Percentiles rank a stretch among this genome's conserved stretches.
phyloP scores from a whole-genome alignment of 2,797 vertebrate species.

The Rhabdophis nuchalis region DNA sequence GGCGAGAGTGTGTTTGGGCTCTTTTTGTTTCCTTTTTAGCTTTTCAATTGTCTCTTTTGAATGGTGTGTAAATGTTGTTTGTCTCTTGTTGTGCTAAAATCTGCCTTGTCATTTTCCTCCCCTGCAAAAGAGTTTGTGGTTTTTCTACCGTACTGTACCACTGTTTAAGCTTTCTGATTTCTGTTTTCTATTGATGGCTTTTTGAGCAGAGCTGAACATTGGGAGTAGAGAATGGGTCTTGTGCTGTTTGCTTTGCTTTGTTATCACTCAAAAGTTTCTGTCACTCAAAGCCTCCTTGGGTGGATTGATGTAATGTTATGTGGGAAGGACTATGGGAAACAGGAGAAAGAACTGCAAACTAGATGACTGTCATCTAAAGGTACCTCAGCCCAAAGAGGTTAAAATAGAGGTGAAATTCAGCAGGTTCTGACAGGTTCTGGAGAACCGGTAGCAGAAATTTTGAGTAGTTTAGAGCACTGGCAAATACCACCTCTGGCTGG shows the following conservation, averaged over 20 bases:
- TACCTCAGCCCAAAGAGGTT: background rate
- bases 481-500: too few species aligned
- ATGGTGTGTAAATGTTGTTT: background rate
- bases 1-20: background rate
- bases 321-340: background rate
- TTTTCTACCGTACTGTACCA: background rate
- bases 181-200: background rate
- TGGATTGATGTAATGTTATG: background rate
- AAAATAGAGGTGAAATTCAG: background rate
- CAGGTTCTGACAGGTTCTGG: too few species aligned
- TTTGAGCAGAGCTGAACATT: background rate
- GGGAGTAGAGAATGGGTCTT: background rate
- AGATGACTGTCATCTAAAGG: background rate
- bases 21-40: background rate
- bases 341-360: background rate
- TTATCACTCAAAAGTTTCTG: background rate
- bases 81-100: background rate
- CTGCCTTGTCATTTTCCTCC: background rate
- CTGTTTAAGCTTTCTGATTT: background rate
- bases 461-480: too few species aligned
- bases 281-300: background rate
- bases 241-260: background rate
- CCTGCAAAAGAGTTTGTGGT: background rate
- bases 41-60: background rate
- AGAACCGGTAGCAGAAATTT: too few species aligned